Conservation (phyloP, 2,113 vertebrate genomes). For the Mugil cephalus region DNA sequence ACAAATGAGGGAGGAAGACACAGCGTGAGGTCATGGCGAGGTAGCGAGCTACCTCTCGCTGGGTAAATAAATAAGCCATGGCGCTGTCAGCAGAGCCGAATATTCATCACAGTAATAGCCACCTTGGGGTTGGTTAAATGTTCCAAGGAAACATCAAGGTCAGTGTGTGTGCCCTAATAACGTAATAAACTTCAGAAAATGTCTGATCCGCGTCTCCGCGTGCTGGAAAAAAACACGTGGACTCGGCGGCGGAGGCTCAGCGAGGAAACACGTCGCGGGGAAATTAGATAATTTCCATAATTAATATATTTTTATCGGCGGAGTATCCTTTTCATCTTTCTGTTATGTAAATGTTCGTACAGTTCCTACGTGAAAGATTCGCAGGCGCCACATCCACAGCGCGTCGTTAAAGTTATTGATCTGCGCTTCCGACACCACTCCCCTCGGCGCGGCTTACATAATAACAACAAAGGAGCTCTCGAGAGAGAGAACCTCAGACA, state of each 20-base stretch:
- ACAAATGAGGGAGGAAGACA: constrained; percentile 78
- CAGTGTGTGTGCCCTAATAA: constrained; percentile 80
- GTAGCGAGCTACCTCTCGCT: constrained; percentile 73
- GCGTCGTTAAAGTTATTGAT: constrained; percentile 32
- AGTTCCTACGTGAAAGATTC: not conserved
- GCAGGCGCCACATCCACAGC: constrained; percentile 10
- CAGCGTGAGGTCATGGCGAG: constrained; percentile 81
- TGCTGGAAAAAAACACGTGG: constrained; percentile 67
- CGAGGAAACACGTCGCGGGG: constrained; percentile 17
- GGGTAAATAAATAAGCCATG: constrained; percentile 85
- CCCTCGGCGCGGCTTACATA: constrained; percentile 1
- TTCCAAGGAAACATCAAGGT: constrained; percentile 87
- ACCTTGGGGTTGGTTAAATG: constrained; percentile 88
- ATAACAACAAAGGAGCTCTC: constrained; percentile 34
- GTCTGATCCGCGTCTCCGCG: constrained; percentile 73
- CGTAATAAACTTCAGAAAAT: constrained; percentile 80
- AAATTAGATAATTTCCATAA: constrained; percentile 49
- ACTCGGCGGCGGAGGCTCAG: constrained; percentile 10
- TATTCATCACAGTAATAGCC: constrained; percentile 86
- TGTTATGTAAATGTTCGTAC: constrained; percentile 8
- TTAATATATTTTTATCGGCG: constrained; percentile 40
- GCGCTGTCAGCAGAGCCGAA: constrained; percentile 75
- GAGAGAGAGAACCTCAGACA: constrained; percentile 4
- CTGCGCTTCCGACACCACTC: not conserved
- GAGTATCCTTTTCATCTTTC: constrained; percentile 9